Evolutionary conservation across 2,797 vertebrate species (phyloP).

Genomic region (Psittacula echo): DNA sequence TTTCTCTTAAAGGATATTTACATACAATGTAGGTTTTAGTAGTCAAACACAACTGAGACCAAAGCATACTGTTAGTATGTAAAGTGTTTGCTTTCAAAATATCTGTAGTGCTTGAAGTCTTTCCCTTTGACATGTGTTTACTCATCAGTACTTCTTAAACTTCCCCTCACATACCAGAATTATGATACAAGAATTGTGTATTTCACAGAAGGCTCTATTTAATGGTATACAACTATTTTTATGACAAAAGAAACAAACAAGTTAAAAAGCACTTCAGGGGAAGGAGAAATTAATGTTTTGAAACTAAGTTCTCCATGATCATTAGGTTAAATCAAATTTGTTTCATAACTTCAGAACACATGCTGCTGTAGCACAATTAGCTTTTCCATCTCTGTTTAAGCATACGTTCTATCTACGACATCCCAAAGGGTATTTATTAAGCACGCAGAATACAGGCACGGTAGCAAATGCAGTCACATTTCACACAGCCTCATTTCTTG

Average conservation of each 20-base stretch:
- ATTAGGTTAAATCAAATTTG: not conserved
- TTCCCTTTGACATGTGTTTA: not conserved
- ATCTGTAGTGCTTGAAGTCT: not conserved
- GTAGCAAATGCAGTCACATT: not conserved
- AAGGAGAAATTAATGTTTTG: not conserved
- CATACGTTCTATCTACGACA: not conserved
- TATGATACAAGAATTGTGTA: not conserved
- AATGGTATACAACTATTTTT: not conserved
- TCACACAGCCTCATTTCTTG: constrained; percentile 23
- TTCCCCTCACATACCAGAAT: not conserved
- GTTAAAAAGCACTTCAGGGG: not conserved
- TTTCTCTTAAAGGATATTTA: not conserved
- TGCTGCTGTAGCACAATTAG: not conserved
- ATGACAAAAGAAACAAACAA: not conserved
- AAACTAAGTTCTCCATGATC: not conserved
- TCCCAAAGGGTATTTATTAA: not conserved
- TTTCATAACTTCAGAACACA: not conserved
- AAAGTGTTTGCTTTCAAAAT: not conserved
- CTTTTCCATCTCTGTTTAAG: not conserved
- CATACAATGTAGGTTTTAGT: not conserved
- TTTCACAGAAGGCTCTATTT: not conserved
- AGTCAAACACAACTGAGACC: not conserved
- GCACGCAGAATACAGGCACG: not conserved
- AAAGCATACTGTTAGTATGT: not conserved
- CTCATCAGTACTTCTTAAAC: not conserved